phyloP scores from a whole-genome alignment of 1,140 invertebrate genomes.

The Orussus abietinus region DNA sequence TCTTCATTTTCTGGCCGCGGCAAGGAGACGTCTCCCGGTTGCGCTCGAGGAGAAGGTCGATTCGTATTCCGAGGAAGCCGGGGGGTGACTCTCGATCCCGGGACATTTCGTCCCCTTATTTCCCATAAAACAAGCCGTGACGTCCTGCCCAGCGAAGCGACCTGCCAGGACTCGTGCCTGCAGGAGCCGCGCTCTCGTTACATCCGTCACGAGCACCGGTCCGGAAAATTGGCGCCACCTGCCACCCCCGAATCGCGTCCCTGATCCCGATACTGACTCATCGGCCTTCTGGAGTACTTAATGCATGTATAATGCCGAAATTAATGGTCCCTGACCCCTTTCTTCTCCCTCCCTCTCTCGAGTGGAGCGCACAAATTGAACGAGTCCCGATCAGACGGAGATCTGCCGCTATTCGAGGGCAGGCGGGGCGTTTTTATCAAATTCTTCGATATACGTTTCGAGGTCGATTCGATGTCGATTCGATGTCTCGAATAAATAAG shows the following conservation, averaged over 20 bases:
- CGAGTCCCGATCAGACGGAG: too few species aligned
- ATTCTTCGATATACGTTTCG: too few species aligned
- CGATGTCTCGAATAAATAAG: slow-evolving; percentile 44
- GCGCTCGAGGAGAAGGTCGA: background rate
- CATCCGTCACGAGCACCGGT: slow-evolving; percentile 52
- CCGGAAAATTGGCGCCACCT: slow-evolving; percentile 56
- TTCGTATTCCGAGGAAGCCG: background rate
- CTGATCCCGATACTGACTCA: slow-evolving; percentile 30
- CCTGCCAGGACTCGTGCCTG: slow-evolving; percentile 32
- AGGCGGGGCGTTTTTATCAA: too few species aligned
- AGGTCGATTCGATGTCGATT: background rate
- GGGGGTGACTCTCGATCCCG: too few species aligned
- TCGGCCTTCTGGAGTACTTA: slow-evolving; percentile 29
- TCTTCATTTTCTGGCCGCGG: too few species aligned
- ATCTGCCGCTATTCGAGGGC: too few species aligned
- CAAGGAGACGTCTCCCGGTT: too few species aligned
- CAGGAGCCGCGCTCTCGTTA: slow-evolving; percentile 35
- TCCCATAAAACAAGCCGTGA: slow-evolving; percentile 42
- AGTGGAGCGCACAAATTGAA: slow-evolving; percentile 26
- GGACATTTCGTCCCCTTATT: slow-evolving; percentile 21
- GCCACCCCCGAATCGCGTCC: slow-evolving; percentile 38
- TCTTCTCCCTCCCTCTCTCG: slow-evolving; percentile 17
- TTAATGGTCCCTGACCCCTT: slow-evolving; percentile 44
- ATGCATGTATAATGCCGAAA: slow-evolving; percentile 50
- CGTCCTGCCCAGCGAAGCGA: slow-evolving; percentile 42